Evolutionary conservation across 2,888 invertebrate genomes (phyloP).

Genomic region (Salticus scenicus): DNA sequence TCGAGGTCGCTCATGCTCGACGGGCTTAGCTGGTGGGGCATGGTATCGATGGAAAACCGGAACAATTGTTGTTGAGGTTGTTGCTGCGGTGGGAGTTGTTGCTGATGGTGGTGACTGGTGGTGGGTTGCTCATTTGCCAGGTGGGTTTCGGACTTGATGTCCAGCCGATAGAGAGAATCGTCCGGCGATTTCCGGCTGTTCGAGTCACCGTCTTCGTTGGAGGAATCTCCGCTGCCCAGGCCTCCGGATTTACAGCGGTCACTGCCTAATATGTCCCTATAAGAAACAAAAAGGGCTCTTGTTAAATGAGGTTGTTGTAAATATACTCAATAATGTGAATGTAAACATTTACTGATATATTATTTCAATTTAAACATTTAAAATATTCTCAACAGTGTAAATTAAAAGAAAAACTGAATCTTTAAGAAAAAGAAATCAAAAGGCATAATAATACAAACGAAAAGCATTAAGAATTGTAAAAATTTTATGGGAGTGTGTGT

Average conservation of each 20-base stretch:
- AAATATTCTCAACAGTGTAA: no score
- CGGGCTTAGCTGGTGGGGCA: constrained; percentile 45
- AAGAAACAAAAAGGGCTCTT: background rate
- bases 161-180: constrained; percentile 41
- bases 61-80: constrained; percentile 30
- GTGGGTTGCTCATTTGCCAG: constrained; percentile 39
- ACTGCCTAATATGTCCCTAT: constrained; percentile 41
- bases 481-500: no score
- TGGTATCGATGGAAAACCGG: constrained; percentile 47
- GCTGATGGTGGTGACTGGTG: constrained; percentile 38
- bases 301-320: no score
- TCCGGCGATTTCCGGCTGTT: constrained; percentile 54
- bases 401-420: no score
- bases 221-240: constrained; percentile 49
- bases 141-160: constrained; percentile 48
- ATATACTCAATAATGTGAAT: no score
- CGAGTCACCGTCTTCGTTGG: constrained; percentile 55
- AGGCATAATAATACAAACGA: no score
- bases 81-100: constrained; percentile 2
- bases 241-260: constrained; percentile 45
- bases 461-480: no score
- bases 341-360: no score
- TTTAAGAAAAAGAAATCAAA: no score
- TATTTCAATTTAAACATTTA: no score
- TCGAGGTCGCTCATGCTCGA: constrained; percentile 46